Percentiles rank a stretch among this genome's conserved stretches.
Evolutionary conservation across 2,888 invertebrate genomes (phyloP).

Genomic region (Pollenia labialis): DNA sequence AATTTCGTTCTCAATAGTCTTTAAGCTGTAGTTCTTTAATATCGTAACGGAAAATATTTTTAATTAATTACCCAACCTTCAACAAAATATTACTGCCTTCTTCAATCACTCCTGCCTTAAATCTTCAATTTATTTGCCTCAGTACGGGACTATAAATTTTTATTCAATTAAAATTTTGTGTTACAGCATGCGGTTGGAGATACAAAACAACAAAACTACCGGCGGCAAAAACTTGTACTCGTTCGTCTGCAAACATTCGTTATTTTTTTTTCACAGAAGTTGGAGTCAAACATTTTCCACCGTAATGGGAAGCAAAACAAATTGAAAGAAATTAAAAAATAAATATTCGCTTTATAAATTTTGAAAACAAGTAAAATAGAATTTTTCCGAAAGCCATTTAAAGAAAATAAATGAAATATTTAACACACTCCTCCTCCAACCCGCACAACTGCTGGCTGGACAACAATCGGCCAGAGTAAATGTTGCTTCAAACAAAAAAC

Average conservation of each 20-base stretch:
- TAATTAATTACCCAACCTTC: background rate
- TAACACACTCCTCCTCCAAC: slow-evolving; percentile 1
- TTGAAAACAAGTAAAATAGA: slow-evolving; percentile 15
- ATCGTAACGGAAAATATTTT: background rate
- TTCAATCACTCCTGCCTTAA: background rate
- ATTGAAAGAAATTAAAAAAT: slow-evolving; percentile 8
- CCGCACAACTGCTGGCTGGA: background rate
- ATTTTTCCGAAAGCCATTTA: slow-evolving; percentile 20
- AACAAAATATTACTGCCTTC: background rate
- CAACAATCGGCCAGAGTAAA: background rate
- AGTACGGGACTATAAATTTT: slow-evolving; percentile 39
- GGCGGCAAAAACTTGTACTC: slow-evolving; percentile 56
- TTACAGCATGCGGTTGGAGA: background rate
- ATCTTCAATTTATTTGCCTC: background rate
- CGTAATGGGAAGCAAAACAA: background rate
- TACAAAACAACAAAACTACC: slow-evolving; percentile 35
- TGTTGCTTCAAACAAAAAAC: slow-evolving; percentile 1
- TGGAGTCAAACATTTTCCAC: slow-evolving; percentile 42
- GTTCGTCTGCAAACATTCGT: background rate
- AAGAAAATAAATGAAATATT: slow-evolving; percentile 57
- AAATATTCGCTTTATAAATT: slow-evolving; percentile 7
- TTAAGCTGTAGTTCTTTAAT: too few relatives aligned
- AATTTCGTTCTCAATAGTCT: too few relatives aligned
- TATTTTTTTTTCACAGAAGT: slow-evolving; percentile 9
- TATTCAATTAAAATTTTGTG: slow-evolving; percentile 61